Base-by-base conservation (phyloP, 2,797 vertebrate genomes). In the Megalops cyprinoides region DNA sequence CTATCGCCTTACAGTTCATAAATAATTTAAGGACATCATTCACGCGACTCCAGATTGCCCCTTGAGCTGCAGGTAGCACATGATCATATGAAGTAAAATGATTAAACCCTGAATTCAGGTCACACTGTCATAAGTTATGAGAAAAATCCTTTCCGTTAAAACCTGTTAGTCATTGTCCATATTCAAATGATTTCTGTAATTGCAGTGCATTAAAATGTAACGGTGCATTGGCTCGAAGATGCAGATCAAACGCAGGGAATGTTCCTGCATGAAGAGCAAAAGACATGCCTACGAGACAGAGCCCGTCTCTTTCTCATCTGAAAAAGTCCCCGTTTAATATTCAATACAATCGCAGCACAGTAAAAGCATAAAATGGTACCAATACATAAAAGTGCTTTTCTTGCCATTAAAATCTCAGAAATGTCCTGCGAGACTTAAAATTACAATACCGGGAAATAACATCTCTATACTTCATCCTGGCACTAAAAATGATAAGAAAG, bases 231-330 rank as follows among this genome's bases (percentile, higher is more conserved):
- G 31, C 62, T 67, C 67, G 3, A 34, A 67, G 18, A 39, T 71
- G 18, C 39, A 23, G 37, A n/a, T 8, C 8, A 37, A 71, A 44
- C 20, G 67, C 67, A 2, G 42, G 37, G 39, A 39, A 44, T 44
- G 10, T 71, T 20, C n/a, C 18, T 44, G 23, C 18, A 42, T 71
- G 23, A 71, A 71, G 37, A 71, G 71, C 37, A 71, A 71, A 44
- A 71, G 37, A 71, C 42, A 71, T 44, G 39, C 67, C 67, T 71
- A 2, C 15, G 18, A 71, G 37, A 42, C 67, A 71, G 18, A 14
- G 18, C 34, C 44, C 39, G 71, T 42, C 67, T 71, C 5, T 71
- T 42, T 71, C 67, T 71, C 67, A 71, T 18, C 39, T 71, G 39
- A 44, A 62, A 14, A 8, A 6, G 23, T 71, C 39, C 67, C 20